These are phyloP conservation scores for Sarcophaga peregrina DNA, from an alignment of 1,140 invertebrate species.

Conservation along the genomic window DNA sequence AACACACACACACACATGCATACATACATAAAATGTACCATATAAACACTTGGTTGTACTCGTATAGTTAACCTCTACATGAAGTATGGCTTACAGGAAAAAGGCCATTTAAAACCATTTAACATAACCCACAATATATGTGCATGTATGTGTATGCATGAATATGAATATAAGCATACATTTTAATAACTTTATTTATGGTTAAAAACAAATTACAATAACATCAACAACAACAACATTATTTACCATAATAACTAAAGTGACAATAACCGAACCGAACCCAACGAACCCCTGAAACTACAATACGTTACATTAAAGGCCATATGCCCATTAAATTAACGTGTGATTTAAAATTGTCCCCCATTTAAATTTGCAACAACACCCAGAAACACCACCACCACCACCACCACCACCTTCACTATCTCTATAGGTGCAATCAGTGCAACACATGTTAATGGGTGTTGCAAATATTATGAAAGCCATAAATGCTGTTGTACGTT, in stretches of 20 bases:
- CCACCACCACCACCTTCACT: no score
- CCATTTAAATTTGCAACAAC: background rate
- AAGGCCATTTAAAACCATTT: conserved; percentile 23
- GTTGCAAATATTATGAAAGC: background rate
- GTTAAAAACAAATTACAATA: background rate
- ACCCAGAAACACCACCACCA: background rate
- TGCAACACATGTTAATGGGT: background rate
- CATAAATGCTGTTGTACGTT: background rate
- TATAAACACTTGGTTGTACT: conserved; percentile 13
- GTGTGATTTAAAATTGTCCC: conserved; percentile 31
- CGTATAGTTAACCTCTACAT: no score
- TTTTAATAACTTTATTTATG: conserved; percentile 42
- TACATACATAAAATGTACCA: background rate
- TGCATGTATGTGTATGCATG: background rate
- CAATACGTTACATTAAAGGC: background rate
- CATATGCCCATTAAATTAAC: conserved; percentile 4
- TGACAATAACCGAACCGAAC: background rate
- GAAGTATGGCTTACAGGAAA: background rate
- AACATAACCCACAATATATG: conserved; percentile 32
- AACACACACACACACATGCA: background rate
- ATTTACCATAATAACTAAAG: conserved; percentile 10
- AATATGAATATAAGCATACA: background rate
- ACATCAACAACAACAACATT: background rate
- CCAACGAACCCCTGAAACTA: background rate
- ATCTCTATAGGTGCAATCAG: no score